Conservation (phyloP, 2,888 invertebrate species). For the Minunthozetes semirufus region DNA sequence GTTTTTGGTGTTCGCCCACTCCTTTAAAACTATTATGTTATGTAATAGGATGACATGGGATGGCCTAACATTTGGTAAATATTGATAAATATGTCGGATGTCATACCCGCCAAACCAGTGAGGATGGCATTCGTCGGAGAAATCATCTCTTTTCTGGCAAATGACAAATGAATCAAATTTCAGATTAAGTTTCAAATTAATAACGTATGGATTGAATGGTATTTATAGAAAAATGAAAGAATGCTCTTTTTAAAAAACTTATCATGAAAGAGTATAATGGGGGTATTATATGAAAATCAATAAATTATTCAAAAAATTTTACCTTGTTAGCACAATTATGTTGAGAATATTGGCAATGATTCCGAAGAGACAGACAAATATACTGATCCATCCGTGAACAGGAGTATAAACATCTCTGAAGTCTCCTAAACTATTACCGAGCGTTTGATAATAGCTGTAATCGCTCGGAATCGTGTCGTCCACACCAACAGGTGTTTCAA, state of each 20-base stretch:
- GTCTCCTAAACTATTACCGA: background rate
- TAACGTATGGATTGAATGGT: too few species aligned
- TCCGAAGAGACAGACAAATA: constrained; percentile 80
- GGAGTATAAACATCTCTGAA: constrained; percentile 7
- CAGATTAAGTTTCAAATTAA: background rate
- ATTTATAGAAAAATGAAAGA: too few species aligned
- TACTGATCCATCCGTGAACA: constrained; percentile 74
- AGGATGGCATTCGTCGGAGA: constrained; percentile 87
- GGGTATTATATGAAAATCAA: background rate
- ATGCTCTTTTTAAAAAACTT: too few species aligned
- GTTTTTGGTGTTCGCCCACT: background rate
- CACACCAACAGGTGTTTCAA: background rate
- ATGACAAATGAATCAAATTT: background rate
- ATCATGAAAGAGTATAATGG: too few species aligned
- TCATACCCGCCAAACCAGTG: constrained; percentile 61
- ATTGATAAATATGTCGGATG: background rate
- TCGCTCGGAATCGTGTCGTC: background rate
- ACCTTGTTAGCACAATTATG: constrained; percentile 69
- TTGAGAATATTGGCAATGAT: constrained; percentile 83
- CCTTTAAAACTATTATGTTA: background rate
- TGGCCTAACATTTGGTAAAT: background rate
- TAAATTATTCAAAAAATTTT: background rate
- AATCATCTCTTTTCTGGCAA: constrained; percentile 67
- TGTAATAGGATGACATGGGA: background rate
- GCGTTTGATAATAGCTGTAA: background rate